Evolutionary conservation across 2,113 vertebrate genomes (phyloP).

Genomic region (Rhea pennata): DNA sequence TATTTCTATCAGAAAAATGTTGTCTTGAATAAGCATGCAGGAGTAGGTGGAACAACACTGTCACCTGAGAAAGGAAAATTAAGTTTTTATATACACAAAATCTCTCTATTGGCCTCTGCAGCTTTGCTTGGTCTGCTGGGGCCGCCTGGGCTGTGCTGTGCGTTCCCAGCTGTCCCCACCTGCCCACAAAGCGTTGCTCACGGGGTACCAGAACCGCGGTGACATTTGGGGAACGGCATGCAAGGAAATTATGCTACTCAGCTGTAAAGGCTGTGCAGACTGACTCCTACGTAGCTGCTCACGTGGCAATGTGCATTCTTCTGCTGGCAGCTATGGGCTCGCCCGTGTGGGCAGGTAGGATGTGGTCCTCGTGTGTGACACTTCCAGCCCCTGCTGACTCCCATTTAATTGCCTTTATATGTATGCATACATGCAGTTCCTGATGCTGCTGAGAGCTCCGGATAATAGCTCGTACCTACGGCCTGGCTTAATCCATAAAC

Average conservation of each 20-base stretch:
- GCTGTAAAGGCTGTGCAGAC: not conserved
- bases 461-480: not conserved
- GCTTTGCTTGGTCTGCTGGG: not conserved
- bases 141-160: not conserved
- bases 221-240: not conserved
- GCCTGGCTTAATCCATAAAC: not conserved
- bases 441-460: not conserved
- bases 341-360: not conserved
- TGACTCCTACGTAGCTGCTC: not conserved
- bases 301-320: not conserved
- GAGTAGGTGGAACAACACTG: not conserved
- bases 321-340: not conserved
- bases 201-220: not conserved
- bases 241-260: not conserved
- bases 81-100: not conserved
- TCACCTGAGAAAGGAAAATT: not conserved
- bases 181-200: not conserved
- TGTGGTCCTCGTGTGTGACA: fast-evolving
- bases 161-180: not conserved
- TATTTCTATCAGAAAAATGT: not conserved
- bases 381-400: not conserved
- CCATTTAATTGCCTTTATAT: not conserved
- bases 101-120: not conserved
- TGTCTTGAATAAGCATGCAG: not conserved
- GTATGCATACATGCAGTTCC: not conserved